A percentile compares a stretch with the other conserved stretches of the same genome.
Conservation (phyloP, 2,797 vertebrate genomes). For the Apodemus agrarius region DNA sequence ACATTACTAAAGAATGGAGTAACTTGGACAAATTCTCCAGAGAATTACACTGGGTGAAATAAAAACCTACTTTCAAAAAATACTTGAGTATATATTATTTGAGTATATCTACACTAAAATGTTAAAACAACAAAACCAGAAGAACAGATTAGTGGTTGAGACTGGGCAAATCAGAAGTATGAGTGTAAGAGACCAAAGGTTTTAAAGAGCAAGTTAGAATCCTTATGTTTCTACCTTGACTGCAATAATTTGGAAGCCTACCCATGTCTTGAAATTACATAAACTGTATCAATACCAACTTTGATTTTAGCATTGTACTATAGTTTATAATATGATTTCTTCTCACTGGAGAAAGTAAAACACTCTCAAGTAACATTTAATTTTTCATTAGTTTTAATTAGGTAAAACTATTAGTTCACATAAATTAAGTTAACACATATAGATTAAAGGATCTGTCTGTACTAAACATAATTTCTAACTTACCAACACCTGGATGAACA, state of each 20-base stretch:
- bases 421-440: background rate
- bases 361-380: background rate
- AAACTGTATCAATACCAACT: background rate
- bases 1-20: background rate
- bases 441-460: constrained; percentile 6
- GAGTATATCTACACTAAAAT: constrained; percentile 25
- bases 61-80: constrained; percentile 1
- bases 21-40: background rate
- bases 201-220: constrained; percentile 4
- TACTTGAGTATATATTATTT: background rate
- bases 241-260: background rate
- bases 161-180: background rate
- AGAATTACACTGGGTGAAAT: background rate
- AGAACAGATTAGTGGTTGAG: background rate
- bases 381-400: constrained; percentile 12
- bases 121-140: constrained; percentile 28
- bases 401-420: background rate
- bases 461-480: constrained; percentile 66
- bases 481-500: background rate
- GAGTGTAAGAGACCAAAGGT: background rate
- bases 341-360: constrained; percentile 7
- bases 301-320: constrained; percentile 17
- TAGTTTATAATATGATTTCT: background rate
- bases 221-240: background rate
- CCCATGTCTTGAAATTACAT: background rate